These are phyloP conservation scores for Sycophila sp. DNA, from an alignment of 1,140 invertebrate species.

Conservation along the genomic window DNA sequence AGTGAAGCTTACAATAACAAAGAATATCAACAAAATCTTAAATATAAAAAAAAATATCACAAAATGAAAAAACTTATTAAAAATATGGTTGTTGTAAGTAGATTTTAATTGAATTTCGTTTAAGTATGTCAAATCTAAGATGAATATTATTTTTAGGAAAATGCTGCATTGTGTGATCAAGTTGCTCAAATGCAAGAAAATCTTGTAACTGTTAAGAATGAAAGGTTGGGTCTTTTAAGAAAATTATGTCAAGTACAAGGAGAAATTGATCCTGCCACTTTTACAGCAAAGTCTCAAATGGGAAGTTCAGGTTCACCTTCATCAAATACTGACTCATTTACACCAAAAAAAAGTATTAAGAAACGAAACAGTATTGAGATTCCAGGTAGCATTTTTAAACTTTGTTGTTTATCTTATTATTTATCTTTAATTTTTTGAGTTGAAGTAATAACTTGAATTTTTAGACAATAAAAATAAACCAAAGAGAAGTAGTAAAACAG, in stretches of 20 bases:
- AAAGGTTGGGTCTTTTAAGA: conserved; percentile 77
- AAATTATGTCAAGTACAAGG: conserved; percentile 75
- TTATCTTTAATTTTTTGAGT: conserved; percentile 1
- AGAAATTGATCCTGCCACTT: conserved; percentile 63
- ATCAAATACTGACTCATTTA: conserved; percentile 46
- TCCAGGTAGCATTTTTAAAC: conserved; percentile 41
- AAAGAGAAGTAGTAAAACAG: conserved; percentile 53
- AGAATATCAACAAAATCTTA: conserved; percentile 60
- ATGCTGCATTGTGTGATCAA: conserved; percentile 84
- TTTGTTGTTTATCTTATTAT: not conserved
- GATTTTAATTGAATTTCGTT: not conserved
- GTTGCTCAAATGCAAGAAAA: conserved; percentile 81
- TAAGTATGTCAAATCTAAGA: not conserved
- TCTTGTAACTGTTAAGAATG: conserved; percentile 78
- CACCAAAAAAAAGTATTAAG: conserved; percentile 55
- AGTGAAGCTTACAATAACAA: conserved; percentile 55
- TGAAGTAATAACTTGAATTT: conserved; percentile 30
- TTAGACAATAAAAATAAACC: conserved; percentile 54
- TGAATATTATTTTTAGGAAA: conserved; percentile 70
- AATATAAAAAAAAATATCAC: conserved; percentile 69
- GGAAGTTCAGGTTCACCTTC: conserved; percentile 49
- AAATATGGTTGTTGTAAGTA: conserved; percentile 68
- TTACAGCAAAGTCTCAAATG: conserved; percentile 50
- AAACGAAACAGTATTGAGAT: conserved; percentile 51
- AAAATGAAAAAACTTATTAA: conserved; percentile 67